Evolutionary conservation across 1,140 invertebrate genomes (phyloP).

Genomic region (Procambarus clarkii): DNA sequence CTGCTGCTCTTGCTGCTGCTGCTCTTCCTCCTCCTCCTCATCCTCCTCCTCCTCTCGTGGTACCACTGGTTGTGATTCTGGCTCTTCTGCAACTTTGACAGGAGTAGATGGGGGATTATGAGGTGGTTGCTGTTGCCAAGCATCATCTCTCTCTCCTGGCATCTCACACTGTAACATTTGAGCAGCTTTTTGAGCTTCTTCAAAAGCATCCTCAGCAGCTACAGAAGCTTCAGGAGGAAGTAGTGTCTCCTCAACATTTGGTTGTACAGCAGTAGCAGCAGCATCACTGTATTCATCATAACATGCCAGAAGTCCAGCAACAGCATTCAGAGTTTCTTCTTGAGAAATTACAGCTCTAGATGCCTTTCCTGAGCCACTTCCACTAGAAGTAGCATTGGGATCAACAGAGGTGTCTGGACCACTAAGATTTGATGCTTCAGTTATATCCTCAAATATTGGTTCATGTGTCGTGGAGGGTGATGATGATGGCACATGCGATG

Average conservation of each 20-base stretch:
- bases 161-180: conserved; percentile 73
- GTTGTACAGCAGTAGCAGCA: conserved; percentile 17
- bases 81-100: conserved; percentile 38
- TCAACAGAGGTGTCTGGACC: conserved; percentile 68
- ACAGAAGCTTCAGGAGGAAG: conserved; percentile 76
- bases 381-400: conserved; percentile 70
- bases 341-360: conserved; percentile 90
- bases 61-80: conserved; percentile 6
- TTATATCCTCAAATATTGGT: conserved; percentile 60
- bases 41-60: conserved; percentile 52
- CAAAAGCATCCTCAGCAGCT: conserved; percentile 82
- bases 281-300: conserved; percentile 71
- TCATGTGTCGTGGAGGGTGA: conserved; percentile 40
- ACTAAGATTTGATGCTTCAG: conserved; percentile 48
- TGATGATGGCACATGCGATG: conserved; percentile 53
- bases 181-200: conserved; percentile 77
- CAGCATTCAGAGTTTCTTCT: conserved; percentile 94
- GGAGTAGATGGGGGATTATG: conserved; percentile 35
- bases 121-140: conserved; percentile 29
- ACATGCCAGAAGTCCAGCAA: conserved; percentile 84
- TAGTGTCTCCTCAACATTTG: conserved; percentile 63
- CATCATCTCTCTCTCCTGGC: conserved; percentile 68
- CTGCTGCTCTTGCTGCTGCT: conserved; percentile 27
- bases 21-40: conserved; percentile 42
- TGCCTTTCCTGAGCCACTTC: conserved; percentile 74